phyloP scores from a whole-genome alignment of 2,113 vertebrate species.

The Actenoides hombroni region DNA sequence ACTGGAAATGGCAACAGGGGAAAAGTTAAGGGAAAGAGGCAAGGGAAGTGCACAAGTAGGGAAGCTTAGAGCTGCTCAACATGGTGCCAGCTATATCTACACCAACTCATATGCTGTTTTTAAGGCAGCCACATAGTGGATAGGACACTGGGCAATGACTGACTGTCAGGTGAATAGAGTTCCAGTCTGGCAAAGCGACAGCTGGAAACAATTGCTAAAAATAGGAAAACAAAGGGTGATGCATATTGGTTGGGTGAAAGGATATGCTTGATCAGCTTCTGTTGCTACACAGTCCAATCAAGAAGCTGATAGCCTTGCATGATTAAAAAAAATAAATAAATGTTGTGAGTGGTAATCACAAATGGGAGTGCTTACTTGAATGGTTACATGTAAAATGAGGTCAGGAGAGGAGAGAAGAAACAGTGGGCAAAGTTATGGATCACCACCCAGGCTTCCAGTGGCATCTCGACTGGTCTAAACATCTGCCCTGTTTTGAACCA shows the following conservation, averaged over 20 bases:
- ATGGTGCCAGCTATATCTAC: background rate
- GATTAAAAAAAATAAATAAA: background rate
- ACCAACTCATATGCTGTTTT: background rate
- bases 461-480: no score
- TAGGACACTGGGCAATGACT: no score
- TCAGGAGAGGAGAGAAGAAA: background rate
- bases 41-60: no score
- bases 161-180: background rate
- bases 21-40: no score
- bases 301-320: background rate
- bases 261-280: background rate
- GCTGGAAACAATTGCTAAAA: background rate
- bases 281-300: background rate
- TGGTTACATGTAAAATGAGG: background rate
- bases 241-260: background rate
- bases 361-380: background rate
- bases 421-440: no score
- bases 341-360: background rate
- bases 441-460: no score
- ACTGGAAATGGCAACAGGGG: no score
- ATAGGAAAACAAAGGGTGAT: background rate
- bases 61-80: no score
- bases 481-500: no score
- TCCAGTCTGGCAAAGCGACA: background rate
- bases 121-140: no score